Conservation (phyloP, 2,888 invertebrate genomes). For the Phortica magna region DNA sequence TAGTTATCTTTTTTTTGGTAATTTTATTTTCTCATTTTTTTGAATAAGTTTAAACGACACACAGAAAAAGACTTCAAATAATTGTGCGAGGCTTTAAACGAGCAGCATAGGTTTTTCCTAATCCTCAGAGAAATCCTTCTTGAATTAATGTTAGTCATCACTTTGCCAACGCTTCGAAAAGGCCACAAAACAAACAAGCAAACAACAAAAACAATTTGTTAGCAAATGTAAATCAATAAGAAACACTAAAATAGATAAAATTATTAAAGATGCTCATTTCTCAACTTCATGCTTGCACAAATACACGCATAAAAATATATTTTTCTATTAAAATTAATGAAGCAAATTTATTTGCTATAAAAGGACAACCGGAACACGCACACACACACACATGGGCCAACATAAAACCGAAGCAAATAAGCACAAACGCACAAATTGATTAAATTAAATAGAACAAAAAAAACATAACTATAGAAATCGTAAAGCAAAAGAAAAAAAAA, state of each 20-base stretch:
- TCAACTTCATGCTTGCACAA: neutral
- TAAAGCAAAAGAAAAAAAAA: constrained; percentile 12
- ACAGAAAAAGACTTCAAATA: neutral
- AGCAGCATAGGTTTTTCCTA: too few relatives aligned
- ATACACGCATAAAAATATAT: neutral
- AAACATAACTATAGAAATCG: neutral
- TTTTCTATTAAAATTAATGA: constrained; percentile 69
- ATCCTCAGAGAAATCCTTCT: neutral
- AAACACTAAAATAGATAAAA: neutral
- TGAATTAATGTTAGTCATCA: neutral
- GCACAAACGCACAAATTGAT: constrained; percentile 9
- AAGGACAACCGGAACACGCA: constrained; percentile 13
- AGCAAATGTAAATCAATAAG: constrained; percentile 24
- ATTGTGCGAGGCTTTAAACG: neutral
- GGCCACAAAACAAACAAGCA: neutral
- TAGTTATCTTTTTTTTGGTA: too few relatives aligned
- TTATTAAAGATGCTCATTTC: constrained; percentile 9
- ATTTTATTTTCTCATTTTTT: too few relatives aligned
- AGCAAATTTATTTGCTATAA: constrained; percentile 61
- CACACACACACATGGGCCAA: neutral
- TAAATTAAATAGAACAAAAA: constrained; percentile 13
- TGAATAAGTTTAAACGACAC: too few relatives aligned
- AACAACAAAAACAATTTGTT: neutral
- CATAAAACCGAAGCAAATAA: constrained; percentile 9
- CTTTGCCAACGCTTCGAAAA: neutral